Percentiles rank a stretch among this genome's conserved stretches.
Conservation (phyloP, 2,888 invertebrate genomes). For the Merodon equestris region DNA sequence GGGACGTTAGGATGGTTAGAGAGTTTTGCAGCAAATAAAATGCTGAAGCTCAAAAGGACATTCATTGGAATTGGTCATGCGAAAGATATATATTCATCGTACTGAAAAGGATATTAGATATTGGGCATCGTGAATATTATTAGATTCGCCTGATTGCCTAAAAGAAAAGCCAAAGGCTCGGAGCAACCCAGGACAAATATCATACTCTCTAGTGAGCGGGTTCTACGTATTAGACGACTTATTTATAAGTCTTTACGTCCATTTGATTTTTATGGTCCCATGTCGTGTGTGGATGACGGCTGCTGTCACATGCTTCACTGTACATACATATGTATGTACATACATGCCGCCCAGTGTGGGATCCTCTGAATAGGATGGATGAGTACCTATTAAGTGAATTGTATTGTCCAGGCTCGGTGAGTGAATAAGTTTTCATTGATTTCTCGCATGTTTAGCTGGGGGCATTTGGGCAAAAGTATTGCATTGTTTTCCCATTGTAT, state of each 20-base stretch:
- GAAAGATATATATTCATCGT: not conserved
- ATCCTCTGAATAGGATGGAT: constrained; percentile 11
- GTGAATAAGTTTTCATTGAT: not conserved
- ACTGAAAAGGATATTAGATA: constrained; percentile 4
- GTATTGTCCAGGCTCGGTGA: not conserved
- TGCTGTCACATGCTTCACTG: not conserved
- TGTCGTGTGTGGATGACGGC: not conserved
- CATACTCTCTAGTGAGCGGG: not conserved
- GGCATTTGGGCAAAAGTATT: no score
- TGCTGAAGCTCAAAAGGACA: not conserved
- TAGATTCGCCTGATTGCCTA: not conserved
- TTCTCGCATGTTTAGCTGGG: not conserved
- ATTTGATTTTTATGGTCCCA: not conserved
- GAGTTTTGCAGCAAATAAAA: no score
- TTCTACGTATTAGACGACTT: constrained; percentile 11
- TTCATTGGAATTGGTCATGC: constrained; percentile 26
- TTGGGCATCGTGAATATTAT: constrained; percentile 34
- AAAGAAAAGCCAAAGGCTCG: not conserved
- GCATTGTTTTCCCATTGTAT: no score
- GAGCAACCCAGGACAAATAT: no score
- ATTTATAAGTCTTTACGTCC: constrained; percentile 6
- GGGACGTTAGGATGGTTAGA: constrained; percentile 7
- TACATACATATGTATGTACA: not conserved
- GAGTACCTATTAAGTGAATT: not conserved
- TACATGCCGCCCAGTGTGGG: no score